Percentiles rank a stretch among this genome's conserved stretches.
Evolutionary conservation across 1,140 invertebrate genomes (phyloP).

Genomic region (Ptiloglossa arizonensis): DNA sequence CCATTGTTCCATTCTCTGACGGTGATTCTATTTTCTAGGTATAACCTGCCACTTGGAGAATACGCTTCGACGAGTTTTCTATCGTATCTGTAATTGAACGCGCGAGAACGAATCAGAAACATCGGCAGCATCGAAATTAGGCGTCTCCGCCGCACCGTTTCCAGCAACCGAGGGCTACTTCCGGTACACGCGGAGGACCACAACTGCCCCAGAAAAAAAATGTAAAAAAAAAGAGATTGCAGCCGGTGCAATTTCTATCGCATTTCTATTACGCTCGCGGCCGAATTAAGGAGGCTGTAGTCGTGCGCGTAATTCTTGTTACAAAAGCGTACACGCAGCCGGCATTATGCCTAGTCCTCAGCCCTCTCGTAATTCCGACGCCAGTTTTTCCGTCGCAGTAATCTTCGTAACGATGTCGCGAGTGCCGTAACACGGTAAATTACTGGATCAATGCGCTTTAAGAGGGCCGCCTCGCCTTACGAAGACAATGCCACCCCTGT

Average conservation of each 20-base stretch:
- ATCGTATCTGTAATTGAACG: too few species aligned
- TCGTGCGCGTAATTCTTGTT: conserved; percentile 57
- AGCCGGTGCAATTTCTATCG: conserved; percentile 27
- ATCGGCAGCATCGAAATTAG: too few species aligned
- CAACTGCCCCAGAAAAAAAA: too few species aligned
- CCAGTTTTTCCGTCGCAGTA: conserved; percentile 60
- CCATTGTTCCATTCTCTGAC: too few species aligned
- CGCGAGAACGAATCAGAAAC: too few species aligned
- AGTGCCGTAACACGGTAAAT: conserved; percentile 65
- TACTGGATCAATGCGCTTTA: conserved; percentile 68
- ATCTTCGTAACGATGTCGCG: conserved; percentile 68
- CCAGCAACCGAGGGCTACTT: background rate
- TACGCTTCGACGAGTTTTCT: too few species aligned
- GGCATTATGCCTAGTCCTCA: conserved; percentile 55
- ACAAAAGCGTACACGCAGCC: conserved; percentile 52
- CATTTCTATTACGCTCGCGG: conserved; percentile 41
- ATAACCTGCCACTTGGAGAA: too few species aligned
- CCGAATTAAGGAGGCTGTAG: conserved; percentile 33
- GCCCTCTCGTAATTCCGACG: conserved; percentile 54
- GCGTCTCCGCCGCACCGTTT: too few species aligned
- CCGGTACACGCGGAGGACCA: background rate
- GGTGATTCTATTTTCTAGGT: too few species aligned
- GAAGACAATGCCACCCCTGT: conserved; percentile 45
- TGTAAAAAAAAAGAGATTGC: background rate
- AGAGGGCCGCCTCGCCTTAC: conserved; percentile 45